Evolutionary conservation across 2,797 vertebrate genomes (phyloP).

Genomic region (Ptychobarbus kaznakovi): DNA sequence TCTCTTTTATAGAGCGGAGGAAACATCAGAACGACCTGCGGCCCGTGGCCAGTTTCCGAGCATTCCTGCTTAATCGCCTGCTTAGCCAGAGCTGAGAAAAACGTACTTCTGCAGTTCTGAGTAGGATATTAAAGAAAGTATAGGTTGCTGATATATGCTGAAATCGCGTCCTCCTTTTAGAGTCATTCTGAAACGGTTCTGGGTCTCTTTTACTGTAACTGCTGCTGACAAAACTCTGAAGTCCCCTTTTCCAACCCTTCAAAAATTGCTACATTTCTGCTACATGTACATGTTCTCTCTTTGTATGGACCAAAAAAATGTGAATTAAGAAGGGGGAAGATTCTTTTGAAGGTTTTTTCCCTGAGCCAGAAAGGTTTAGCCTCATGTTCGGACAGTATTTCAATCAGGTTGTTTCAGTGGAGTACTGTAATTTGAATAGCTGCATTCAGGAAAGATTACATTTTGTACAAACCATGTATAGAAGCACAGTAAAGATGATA

Average conservation of each 20-base stretch:
- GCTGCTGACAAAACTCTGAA: conserved; percentile 55
- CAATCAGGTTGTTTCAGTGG: conserved; percentile 72
- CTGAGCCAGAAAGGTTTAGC: conserved; percentile 72
- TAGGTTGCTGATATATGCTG: conserved; percentile 52
- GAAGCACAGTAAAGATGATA: conserved; percentile 65
- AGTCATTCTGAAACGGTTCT: conserved; percentile 70
- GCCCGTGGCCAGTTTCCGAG: conserved; percentile 90
- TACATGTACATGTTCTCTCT: conserved; percentile 67
- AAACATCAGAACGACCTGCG: conserved; percentile 97
- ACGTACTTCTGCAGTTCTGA: background rate
- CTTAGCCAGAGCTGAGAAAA: conserved; percentile 83
- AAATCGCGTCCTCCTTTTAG: conserved; percentile 95
- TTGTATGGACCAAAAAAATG: conserved; percentile 76
- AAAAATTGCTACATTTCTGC: conserved; percentile 9
- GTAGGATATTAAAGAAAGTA: background rate
- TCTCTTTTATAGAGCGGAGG: conserved; percentile 95
- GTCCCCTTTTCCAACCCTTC: conserved; percentile 28
- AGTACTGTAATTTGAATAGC: conserved; percentile 49
- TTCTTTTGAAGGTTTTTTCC: conserved; percentile 53
- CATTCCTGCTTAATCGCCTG: conserved; percentile 92
- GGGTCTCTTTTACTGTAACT: conserved; percentile 52
- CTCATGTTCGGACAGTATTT: conserved; percentile 82
- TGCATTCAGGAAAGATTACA: conserved; percentile 58
- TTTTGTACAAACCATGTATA: conserved; percentile 81
- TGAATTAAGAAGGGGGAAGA: conserved; percentile 46